Base-by-base conservation (phyloP, 2,888 invertebrate genomes). In the Meteorus cinctellus region DNA sequence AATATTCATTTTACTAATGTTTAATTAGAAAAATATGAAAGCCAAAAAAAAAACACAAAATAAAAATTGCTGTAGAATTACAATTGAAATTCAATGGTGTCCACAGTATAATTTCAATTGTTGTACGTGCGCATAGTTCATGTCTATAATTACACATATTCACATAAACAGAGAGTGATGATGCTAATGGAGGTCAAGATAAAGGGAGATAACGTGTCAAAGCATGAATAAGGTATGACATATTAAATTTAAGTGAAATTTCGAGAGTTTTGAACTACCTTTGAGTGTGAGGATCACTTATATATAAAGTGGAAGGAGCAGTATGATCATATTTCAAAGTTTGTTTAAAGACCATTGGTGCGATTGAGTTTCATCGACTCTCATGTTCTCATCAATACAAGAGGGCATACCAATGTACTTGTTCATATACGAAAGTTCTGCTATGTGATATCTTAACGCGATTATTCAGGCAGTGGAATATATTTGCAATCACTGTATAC, bases 321-420 rank as follows among this genome's bases (percentile, higher is more conserved):
- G 31, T 62, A 6, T 29, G 62, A 62, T 29, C 12, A n/a, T 29
- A 2, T 62, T 62, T 62, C 62, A 62, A 62, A 62, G 62, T 62
- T 62, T 62, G 31, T 62, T 27, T 16, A n/a, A 34, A 62, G 62
- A 62, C 27, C 62, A 31, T 62, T 62, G 62, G 31, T 62, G 12
- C 62, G 62, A 29, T 62, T 62, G 31, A 31, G 14, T 62, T 4
- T 55, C 55, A 55, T 29, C 16, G 31, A 5, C 31, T 29, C 19
- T 55, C 19, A n/a, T 5, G 48, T 55, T 19, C 19, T 8, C 19
- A 24, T 27, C 62, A 62, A 55, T 55, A 29, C 31, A 62, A 29
- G 27, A 29, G 10, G 24, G 24, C n/a, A 19, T 55, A 19, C 19
- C 19, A 55, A 24, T 55, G 19, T 19, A 55, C n/a, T 19, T 55